These are phyloP conservation scores for Takifugu bimaculatus DNA, from an alignment of 2,113 vertebrate species.

Conservation along the genomic window DNA sequence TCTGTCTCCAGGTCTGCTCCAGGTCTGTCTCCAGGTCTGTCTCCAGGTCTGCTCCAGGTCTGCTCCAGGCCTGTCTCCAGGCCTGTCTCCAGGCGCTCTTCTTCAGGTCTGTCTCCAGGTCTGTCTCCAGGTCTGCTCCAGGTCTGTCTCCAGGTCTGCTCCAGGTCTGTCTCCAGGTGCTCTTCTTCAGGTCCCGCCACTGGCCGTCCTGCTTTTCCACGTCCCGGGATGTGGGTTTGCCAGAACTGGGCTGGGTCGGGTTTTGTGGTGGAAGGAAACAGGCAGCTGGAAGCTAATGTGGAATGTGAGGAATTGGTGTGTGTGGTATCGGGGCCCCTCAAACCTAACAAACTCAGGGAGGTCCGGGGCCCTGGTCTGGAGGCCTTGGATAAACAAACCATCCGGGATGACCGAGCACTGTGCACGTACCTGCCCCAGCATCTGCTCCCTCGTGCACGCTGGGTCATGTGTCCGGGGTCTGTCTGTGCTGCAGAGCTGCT, in stretches of 20 bases:
- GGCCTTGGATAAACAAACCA: constrained; percentile 83
- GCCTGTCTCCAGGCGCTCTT: neutral
- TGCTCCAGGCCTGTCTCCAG: too few species aligned
- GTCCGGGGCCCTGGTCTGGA: constrained; percentile 78
- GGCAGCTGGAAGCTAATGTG: constrained; percentile 80
- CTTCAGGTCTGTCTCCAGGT: too few species aligned
- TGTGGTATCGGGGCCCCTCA: constrained; percentile 76
- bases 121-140: too few species aligned
- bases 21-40: too few species aligned
- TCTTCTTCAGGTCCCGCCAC: constrained; percentile 5
- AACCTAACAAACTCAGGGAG: constrained; percentile 86
- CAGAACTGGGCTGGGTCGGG: constrained; percentile 51
- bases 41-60: too few species aligned
- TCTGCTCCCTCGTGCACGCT: constrained; percentile 29
- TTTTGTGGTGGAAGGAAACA: constrained; percentile 60
- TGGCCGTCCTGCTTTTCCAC: constrained; percentile 5
- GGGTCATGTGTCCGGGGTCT: constrained; percentile 19
- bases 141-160: too few species aligned
- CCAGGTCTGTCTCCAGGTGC: neutral
- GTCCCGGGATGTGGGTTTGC: constrained; percentile 32
- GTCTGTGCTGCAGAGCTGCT: too few species aligned
- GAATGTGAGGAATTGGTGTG: constrained; percentile 81
- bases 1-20: too few species aligned
- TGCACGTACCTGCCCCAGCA: constrained; percentile 69
- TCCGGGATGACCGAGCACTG: constrained; percentile 78